phyloP scores from a whole-genome alignment of 2,113 vertebrate species.

The Castor canadensis region DNA sequence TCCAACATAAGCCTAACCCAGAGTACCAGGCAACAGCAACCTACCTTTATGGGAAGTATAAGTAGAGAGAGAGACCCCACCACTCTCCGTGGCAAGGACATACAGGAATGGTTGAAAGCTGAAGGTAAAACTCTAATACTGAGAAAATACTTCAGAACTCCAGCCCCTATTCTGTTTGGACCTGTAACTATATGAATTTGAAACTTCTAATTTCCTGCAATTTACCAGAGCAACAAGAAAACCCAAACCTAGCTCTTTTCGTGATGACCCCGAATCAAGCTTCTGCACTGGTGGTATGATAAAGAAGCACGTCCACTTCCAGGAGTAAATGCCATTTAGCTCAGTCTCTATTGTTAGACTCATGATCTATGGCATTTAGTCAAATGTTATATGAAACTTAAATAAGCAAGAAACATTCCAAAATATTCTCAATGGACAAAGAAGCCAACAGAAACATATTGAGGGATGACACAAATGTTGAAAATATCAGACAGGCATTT shows the following conservation, averaged over 20 bases:
- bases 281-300: neutral
- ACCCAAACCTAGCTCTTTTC: neutral
- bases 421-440: neutral
- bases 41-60: neutral
- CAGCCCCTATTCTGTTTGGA: neutral
- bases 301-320: neutral
- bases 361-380: neutral
- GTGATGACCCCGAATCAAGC: neutral
- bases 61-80: neutral
- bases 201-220: no score
- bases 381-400: neutral
- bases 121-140: neutral
- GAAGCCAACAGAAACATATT: neutral
- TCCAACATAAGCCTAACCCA: neutral
- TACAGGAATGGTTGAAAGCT: neutral
- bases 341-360: neutral
- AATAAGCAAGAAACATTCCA: neutral
- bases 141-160: neutral
- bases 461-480: neutral
- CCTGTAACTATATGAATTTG: neutral
- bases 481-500: neutral
- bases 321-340: neutral
- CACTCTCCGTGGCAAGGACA: neutral
- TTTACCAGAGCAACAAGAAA: neutral
- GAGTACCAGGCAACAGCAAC: neutral